phyloP scores from a whole-genome alignment of 2,888 invertebrate species.

The Hirtodrosophila cameraria region DNA sequence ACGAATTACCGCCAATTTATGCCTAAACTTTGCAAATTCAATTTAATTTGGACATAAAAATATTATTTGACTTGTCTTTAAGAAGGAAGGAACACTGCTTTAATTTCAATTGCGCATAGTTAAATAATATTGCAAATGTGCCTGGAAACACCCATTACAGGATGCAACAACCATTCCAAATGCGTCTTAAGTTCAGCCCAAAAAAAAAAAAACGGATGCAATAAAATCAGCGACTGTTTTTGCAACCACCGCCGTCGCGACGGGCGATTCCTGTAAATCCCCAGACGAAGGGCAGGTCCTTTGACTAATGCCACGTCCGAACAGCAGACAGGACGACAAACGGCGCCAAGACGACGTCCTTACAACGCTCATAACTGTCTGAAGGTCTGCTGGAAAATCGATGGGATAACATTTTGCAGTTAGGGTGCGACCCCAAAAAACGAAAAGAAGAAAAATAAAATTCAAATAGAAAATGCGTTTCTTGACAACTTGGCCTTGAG shows the following conservation, averaged over 20 bases:
- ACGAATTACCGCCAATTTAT: no score
- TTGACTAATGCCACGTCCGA: constrained; percentile 16
- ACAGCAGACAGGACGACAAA: constrained; percentile 13
- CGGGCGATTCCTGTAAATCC: constrained; percentile 30
- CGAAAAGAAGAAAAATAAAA: constrained; percentile 15
- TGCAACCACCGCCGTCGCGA: constrained; percentile 62
- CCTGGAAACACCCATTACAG: constrained; percentile 13
- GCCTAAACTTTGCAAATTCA: no score
- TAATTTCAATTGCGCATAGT: not conserved
- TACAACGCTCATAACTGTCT: constrained; percentile 8
- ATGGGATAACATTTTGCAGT: constrained; percentile 36
- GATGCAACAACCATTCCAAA: constrained; percentile 4
- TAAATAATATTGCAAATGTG: constrained; percentile 16
- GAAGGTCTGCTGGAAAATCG: constrained; percentile 56
- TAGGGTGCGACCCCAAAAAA: constrained; percentile 58
- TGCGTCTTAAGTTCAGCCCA: constrained; percentile 29
- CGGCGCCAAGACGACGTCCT: constrained; percentile 38
- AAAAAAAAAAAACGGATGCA: constrained; percentile 49
- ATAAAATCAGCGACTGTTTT: constrained; percentile 50
- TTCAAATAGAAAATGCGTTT: constrained; percentile 28
- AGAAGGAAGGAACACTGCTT: no score
- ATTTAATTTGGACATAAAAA: no score
- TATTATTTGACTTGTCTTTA: no score
- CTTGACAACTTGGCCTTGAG: constrained; percentile 66
- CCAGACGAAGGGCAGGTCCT: constrained; percentile 36